phyloP scores from a whole-genome alignment of 2,113 vertebrate species.

The Gymnocephalus cernua region DNA sequence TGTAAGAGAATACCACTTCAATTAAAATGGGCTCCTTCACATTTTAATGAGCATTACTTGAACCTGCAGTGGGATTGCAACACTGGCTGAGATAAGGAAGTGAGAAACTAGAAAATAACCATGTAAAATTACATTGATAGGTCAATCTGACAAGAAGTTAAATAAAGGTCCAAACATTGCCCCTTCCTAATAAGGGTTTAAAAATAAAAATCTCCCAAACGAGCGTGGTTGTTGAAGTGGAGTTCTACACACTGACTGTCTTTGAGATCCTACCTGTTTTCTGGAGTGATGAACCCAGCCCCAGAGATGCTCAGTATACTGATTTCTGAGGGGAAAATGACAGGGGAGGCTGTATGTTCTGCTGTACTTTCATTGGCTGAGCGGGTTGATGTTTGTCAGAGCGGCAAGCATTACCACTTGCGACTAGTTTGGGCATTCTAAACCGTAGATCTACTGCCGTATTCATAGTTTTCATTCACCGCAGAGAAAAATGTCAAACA shows the following conservation, averaged over 20 bases:
- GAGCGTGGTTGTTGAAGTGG: conserved; percentile 34
- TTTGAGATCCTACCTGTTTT: conserved; percentile 18
- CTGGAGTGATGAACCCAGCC: conserved; percentile 25
- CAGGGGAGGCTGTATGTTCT: conserved; percentile 39
- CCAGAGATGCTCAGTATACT: conserved; percentile 36
- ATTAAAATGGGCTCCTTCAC: not conserved
- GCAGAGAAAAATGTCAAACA: conserved; percentile 29
- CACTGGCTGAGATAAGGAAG: not conserved
- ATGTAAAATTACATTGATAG: not conserved
- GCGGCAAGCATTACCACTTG: not conserved
- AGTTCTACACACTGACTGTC: conserved; percentile 11
- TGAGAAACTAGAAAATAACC: not conserved
- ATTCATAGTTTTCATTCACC: not conserved
- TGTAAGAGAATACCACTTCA: not conserved
- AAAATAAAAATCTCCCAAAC: too few species aligned
- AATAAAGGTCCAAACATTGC: not conserved
- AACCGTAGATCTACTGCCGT: not conserved
- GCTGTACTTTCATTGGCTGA: conserved; percentile 51
- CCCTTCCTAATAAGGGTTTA: not conserved
- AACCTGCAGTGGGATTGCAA: not conserved
- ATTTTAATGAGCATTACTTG: conserved; percentile 14
- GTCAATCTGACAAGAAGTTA: not conserved
- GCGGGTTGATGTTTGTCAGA: conserved; percentile 53
- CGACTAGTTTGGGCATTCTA: conserved; percentile 9
- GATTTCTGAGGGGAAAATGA: conserved; percentile 42